These are phyloP conservation scores for Parazoanthus swiftii DNA, from an alignment of 92 coral and sea anemone genomes.

Conservation along the genomic window DNA sequence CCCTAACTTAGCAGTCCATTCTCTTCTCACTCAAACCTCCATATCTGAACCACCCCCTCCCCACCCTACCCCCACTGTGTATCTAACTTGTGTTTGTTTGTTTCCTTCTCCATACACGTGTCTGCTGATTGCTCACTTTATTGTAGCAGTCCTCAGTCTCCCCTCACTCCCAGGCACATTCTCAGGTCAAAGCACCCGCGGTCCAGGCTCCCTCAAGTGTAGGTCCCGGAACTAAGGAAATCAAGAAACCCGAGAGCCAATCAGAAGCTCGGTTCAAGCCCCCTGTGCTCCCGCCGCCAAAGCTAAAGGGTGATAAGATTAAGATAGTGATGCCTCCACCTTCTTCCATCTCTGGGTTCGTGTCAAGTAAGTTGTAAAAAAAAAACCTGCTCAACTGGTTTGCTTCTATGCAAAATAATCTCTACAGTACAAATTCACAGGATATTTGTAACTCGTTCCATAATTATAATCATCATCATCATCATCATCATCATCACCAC, in stretches of 20 bases:
- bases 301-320: slow-evolving; percentile 11
- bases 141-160: slow-evolving; percentile 80
- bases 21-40: no score
- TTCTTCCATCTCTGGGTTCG: not conserved
- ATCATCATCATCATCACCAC: no score
- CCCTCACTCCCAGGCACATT: slow-evolving; percentile 59
- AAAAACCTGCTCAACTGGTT: no score
- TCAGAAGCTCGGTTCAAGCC: slow-evolving; percentile 1
- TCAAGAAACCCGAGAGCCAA: slow-evolving; percentile 2
- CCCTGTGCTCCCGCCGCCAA: slow-evolving; percentile 35
- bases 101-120: slow-evolving; percentile 67
- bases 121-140: slow-evolving; percentile 86
- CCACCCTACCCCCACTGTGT: not conserved
- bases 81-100: slow-evolving; percentile 49
- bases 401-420: no score
- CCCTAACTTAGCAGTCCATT: no score
- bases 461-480: no score
- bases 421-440: no score
- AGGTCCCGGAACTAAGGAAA: slow-evolving; percentile 33
- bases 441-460: no score
- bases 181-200: slow-evolving; percentile 22
- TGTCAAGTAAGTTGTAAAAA: slow-evolving; percentile 4
- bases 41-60: not conserved
- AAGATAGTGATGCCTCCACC: slow-evolving; percentile 52
- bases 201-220: slow-evolving; percentile 44